Evolutionary conservation across 1,140 invertebrate species (phyloP).

Genomic region (Drosophila trapezifrons): DNA sequence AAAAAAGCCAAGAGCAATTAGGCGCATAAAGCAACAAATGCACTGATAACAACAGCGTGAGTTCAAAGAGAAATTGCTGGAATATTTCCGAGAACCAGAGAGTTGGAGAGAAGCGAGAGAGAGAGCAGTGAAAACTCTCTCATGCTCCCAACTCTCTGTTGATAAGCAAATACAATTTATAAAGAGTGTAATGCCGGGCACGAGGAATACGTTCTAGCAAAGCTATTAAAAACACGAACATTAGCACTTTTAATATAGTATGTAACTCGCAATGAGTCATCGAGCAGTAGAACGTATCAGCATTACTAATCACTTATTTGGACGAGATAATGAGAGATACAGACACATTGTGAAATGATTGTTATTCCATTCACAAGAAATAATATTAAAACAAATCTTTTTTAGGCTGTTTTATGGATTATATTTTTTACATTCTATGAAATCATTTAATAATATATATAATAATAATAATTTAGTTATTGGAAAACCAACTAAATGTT

Average conservation of each 20-base stretch:
- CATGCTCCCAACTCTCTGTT: not conserved
- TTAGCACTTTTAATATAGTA: slow-evolving; percentile 10
- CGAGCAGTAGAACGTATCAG: not conserved
- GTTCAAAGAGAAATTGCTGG: slow-evolving; percentile 22
- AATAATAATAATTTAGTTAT: no score
- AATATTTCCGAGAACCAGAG: slow-evolving; percentile 1
- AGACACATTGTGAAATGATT: slow-evolving; percentile 1
- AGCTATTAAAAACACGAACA: slow-evolving; percentile 6
- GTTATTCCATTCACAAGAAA: no score
- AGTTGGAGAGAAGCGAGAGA: slow-evolving; percentile 4
- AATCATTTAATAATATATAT: not conserved
- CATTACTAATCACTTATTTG: slow-evolving; percentile 1
- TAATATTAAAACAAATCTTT: not conserved
- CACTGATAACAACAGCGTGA: slow-evolving; percentile 37
- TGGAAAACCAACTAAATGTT: not conserved
- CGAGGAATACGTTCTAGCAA: slow-evolving; percentile 4
- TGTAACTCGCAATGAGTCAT: slow-evolving; percentile 14
- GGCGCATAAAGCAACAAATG: slow-evolving; percentile 45
- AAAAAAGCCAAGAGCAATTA: slow-evolving; percentile 43
- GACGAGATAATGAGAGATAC: not conserved
- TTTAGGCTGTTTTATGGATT: not conserved
- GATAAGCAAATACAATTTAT: slow-evolving; percentile 44
- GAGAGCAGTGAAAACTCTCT: not conserved
- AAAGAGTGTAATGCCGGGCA: slow-evolving; percentile 23
- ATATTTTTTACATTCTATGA: not conserved